These are phyloP conservation scores for Pogonocherus hispidulus DNA, from an alignment of 2,888 invertebrate species.

Conservation along the genomic window DNA sequence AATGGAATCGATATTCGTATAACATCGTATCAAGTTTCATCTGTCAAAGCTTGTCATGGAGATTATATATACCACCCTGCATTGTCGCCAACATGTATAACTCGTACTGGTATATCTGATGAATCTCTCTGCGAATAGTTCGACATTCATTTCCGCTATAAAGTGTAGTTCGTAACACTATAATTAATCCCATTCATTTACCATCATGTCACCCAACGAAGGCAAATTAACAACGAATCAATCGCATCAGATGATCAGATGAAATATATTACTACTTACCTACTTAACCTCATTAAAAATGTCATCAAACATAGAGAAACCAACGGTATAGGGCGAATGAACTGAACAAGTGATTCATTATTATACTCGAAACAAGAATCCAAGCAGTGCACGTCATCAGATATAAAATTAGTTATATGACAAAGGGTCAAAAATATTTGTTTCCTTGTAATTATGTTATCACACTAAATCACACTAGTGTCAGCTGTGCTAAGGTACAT, in stretches of 20 bases:
- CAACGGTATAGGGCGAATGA: background rate
- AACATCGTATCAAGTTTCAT: too few species aligned
- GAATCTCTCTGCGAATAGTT: background rate
- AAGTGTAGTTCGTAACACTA: background rate
- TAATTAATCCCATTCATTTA: conserved; percentile 13
- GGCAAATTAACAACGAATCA: background rate
- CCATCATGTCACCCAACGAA: conserved; percentile 1
- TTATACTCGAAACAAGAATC: too few species aligned
- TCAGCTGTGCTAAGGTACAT: too few species aligned
- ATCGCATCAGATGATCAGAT: background rate
- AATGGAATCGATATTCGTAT: too few species aligned
- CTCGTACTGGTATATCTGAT: background rate
- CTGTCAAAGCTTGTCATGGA: too few species aligned
- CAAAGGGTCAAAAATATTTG: too few species aligned
- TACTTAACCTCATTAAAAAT: conserved; percentile 10
- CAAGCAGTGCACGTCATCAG: too few species aligned
- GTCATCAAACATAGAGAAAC: background rate
- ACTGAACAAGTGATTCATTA: too few species aligned
- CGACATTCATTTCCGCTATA: background rate
- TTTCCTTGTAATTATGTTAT: too few species aligned
- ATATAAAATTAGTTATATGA: too few species aligned
- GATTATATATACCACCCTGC: too few species aligned
- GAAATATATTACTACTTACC: background rate
- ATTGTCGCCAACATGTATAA: background rate
- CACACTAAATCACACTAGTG: too few species aligned